Evolutionary conservation across 1,140 invertebrate species (phyloP).

Genomic region (Saccostrea glomerata): DNA sequence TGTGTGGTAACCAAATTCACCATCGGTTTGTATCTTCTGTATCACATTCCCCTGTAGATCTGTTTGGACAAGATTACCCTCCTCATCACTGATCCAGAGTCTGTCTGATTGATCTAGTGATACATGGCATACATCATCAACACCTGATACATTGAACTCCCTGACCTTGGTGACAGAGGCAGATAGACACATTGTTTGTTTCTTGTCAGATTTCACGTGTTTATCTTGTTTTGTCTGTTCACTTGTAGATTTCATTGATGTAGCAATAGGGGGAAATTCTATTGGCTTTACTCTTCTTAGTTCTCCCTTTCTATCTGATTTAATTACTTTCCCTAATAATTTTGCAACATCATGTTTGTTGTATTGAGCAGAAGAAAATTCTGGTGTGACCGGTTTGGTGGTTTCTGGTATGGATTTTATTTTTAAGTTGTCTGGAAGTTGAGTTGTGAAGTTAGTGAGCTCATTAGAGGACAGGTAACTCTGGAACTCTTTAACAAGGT

Average conservation of each 20-base stretch:
- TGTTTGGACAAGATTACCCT: background rate
- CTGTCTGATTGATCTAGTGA: background rate
- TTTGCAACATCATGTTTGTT: background rate
- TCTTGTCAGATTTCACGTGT: background rate
- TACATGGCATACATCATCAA: background rate
- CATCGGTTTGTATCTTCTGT: background rate
- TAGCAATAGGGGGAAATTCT: background rate
- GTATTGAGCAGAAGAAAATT: slow-evolving; percentile 1
- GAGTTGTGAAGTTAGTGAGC: too few relatives aligned
- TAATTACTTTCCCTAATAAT: background rate
- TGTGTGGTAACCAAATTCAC: background rate
- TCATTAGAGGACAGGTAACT: too few relatives aligned
- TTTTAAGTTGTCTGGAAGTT: too few relatives aligned
- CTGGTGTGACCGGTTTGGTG: background rate
- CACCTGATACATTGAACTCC: background rate
- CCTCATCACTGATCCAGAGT: background rate
- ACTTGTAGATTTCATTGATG: background rate
- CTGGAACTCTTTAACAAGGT: too few relatives aligned
- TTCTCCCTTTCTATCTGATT: background rate
- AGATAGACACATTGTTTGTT: slow-evolving; percentile 2
- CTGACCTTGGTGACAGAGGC: slow-evolving; percentile 13
- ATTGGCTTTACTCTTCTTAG: background rate
- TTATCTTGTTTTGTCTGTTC: background rate
- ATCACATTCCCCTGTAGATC: background rate
- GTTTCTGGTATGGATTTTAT: too few relatives aligned